Base-by-base conservation (phyloP, 2,888 invertebrate species). In the Lycocerus yunnanus region DNA sequence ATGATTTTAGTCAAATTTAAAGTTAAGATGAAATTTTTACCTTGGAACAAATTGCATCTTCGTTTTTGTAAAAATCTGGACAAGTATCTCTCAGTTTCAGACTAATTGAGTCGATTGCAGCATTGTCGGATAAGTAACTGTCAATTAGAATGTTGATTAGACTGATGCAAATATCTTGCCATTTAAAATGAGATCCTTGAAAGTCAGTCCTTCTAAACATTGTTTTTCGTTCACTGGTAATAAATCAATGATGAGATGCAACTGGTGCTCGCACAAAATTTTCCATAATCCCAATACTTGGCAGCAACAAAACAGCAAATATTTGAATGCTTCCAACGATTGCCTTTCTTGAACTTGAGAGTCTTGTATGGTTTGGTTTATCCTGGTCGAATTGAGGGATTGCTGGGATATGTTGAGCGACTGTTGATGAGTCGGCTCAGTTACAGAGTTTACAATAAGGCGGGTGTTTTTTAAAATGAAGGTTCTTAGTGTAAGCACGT, bases 41-140 rank as follows among this genome's bases (percentile, higher is more conserved):
- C 89, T 98, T 98, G 2, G 98, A 96, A 82, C 96, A 97, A 11
- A 96, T 95, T 3, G 98, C 98, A 87, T 99, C 99, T 88, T 99
- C 98, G 82, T 93, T 93, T 78, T 95, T 93, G 85, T 98, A 99
- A 20, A 99, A 89, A 80, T 94, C 94, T 0, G 99, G 99, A 84
- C 99, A 99, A 1, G 96, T 91, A 82, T 97, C 94, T 66, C 98
- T 90, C 71, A 99, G 88, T 84, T 94, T 94, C 18, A 91, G 89
- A 75, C 97, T 98, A 77, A 99, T 96, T 1, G 95, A 93, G 84
- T 97, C 96, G 1, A 98, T 96, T 1, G 96, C 96, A 0, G 98
- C 98, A 85, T 97, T 97, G 85, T 99, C 99, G 72, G 94, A 94
- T 15, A 99, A 90, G 87, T 99, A 99, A 74, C 95, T 94, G 80